These are phyloP conservation scores for Agelas oroides DNA, from an alignment of 37 sponge, comb jelly and placozoan genomes.

Conservation along the genomic window DNA sequence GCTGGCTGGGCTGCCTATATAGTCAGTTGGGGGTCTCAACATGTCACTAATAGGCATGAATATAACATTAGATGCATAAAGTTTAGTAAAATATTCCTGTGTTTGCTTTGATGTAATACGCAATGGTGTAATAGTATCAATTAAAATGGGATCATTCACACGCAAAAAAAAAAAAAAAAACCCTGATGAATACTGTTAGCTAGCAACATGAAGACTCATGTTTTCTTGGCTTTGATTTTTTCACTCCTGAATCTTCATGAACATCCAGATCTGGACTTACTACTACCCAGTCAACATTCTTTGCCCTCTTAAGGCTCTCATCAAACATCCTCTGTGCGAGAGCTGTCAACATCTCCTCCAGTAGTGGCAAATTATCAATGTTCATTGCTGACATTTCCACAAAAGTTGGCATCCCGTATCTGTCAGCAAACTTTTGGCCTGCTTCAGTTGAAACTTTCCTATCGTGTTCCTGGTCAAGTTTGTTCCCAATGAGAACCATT, in stretches of 20 bases:
- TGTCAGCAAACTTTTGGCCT: constrained; percentile 37
- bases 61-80: too few species aligned
- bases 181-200: too few species aligned
- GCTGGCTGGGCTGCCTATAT: too few species aligned
- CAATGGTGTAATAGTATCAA: too few species aligned
- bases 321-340: constrained; percentile 41
- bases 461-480: constrained; percentile 38
- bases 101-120: too few species aligned
- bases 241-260: constrained; percentile 8
- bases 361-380: neutral
- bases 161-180: too few species aligned
- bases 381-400: constrained; percentile 53
- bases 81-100: too few species aligned
- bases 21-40: too few species aligned
- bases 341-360: constrained; percentile 18
- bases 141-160: neutral
- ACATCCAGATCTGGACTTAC: neutral
- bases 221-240: too few species aligned
- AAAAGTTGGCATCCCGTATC: constrained; percentile 47
- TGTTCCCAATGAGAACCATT: constrained; percentile 76
- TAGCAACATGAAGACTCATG: too few species aligned
- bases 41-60: too few species aligned
- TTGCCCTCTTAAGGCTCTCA: constrained; percentile 18
- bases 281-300: neutral
- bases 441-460: constrained; percentile 44